These are phyloP conservation scores for Mohoua ochrocephala DNA, from an alignment of 2,113 vertebrate species.

Conservation along the genomic window DNA sequence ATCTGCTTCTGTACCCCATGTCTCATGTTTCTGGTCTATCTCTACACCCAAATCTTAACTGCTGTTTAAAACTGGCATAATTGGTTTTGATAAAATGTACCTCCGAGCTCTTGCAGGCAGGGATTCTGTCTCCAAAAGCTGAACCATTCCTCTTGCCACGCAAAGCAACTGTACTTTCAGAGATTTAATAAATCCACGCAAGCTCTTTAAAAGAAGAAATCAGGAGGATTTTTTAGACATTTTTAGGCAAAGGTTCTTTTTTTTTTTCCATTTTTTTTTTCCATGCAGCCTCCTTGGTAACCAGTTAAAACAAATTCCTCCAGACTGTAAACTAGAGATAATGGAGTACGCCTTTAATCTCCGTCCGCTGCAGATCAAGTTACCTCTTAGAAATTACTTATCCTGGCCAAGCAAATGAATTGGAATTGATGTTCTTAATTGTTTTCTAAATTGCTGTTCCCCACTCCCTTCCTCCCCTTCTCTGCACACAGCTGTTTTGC, in stretches of 20 bases:
- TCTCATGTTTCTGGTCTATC: background rate
- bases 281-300: slow-evolving; percentile 33
- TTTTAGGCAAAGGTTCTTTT: slow-evolving; percentile 11
- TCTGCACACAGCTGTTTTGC: slow-evolving; percentile 74
- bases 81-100: background rate
- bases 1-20: background rate
- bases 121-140: background rate
- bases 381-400: slow-evolving; percentile 75
- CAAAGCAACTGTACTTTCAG: background rate
- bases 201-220: slow-evolving; percentile 28
- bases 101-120: background rate
- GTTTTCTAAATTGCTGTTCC: slow-evolving; percentile 81
- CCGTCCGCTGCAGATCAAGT: slow-evolving; percentile 48
- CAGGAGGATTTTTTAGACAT: background rate
- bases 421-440: slow-evolving; percentile 81
- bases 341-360: slow-evolving; percentile 67
- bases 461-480: slow-evolving; percentile 61
- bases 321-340: slow-evolving; percentile 58
- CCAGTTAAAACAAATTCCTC: slow-evolving; percentile 52
- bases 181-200: background rate
- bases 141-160: background rate
- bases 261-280: background rate
- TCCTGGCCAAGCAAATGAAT: slow-evolving; percentile 75
- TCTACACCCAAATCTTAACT: background rate
- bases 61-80: background rate